Conservation (phyloP, 64 coral and sea anemone species). For the Cladopsammia gracilis region DNA sequence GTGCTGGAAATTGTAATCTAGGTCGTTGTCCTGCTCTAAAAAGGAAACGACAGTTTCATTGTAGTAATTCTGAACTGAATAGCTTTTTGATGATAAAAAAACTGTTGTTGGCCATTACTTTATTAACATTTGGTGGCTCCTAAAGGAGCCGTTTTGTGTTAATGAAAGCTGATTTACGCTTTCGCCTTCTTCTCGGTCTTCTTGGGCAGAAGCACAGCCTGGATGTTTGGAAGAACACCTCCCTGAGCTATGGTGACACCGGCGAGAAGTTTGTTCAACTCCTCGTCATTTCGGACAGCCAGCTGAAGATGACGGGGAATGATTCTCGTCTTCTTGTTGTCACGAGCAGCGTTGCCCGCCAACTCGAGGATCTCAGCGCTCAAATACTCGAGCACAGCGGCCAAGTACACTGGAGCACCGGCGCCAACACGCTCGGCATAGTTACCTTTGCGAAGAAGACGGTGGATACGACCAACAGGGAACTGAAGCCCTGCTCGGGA, state of each 20-base stretch:
- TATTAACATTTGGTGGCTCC: too few relatives aligned
- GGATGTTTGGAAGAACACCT: slow-evolving; percentile 19
- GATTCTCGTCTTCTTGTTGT: slow-evolving; percentile 19
- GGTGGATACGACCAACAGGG: slow-evolving; percentile 10
- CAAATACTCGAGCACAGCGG: slow-evolving; percentile 8
- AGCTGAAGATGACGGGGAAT: slow-evolving; percentile 22
- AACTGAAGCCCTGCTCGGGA: slow-evolving; percentile 62
- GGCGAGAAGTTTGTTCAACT: slow-evolving; percentile 16
- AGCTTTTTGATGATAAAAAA: too few relatives aligned
- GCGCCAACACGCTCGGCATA: not conserved
- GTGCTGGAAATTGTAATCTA: too few relatives aligned
- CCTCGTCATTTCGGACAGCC: slow-evolving; percentile 8
- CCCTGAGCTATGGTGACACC: slow-evolving; percentile 13
- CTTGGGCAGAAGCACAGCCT: slow-evolving; percentile 7
- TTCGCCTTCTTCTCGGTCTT: slow-evolving; percentile 11
- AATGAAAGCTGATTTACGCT: not conserved
- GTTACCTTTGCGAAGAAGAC: slow-evolving; percentile 17
- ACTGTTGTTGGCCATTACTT: too few relatives aligned
- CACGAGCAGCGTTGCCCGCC: slow-evolving; percentile 20
- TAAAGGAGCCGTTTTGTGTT: too few relatives aligned
- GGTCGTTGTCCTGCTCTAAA: too few relatives aligned
- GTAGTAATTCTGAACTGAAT: too few relatives aligned
- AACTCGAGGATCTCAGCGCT: slow-evolving; percentile 4
- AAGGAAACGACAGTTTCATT: too few relatives aligned
- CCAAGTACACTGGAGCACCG: slow-evolving; percentile 14